Evolutionary conservation across 2,113 vertebrate genomes (phyloP).

Genomic region (Platysternon megacephalum): DNA sequence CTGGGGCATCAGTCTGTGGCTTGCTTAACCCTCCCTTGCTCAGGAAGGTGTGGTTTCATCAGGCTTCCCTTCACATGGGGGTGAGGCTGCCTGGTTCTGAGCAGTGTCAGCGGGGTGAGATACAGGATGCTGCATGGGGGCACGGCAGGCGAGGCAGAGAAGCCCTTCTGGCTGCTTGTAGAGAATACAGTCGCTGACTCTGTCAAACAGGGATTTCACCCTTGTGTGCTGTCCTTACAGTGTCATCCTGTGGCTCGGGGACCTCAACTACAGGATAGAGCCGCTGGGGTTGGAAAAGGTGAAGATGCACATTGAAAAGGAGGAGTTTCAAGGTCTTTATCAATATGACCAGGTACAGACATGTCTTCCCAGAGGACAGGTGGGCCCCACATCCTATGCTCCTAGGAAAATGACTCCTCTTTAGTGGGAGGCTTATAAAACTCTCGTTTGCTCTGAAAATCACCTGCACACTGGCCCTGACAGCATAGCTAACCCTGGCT

Average conservation of each 20-base stretch:
- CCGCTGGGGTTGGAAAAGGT: slow-evolving; percentile 90
- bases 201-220: neutral
- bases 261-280: slow-evolving; percentile 96
- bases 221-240: slow-evolving; percentile 69
- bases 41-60: neutral
- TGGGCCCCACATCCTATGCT: neutral
- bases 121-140: neutral
- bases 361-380: neutral
- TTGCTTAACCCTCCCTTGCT: no score
- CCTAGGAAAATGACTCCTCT: neutral
- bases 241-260: slow-evolving; percentile 92
- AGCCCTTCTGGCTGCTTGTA: neutral
- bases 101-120: neutral
- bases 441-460: neutral
- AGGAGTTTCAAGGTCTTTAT: slow-evolving; percentile 87
- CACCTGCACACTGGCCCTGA: neutral
- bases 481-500: neutral
- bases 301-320: slow-evolving; percentile 89
- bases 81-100: neutral
- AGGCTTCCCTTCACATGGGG: neutral
- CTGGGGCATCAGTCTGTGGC: no score
- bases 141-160: neutral
- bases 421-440: neutral
- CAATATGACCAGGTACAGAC: slow-evolving; percentile 90
- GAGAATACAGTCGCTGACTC: neutral